phyloP scores from a whole-genome alignment of 2,888 invertebrate species.

The Cryptophagus acutangulus region DNA sequence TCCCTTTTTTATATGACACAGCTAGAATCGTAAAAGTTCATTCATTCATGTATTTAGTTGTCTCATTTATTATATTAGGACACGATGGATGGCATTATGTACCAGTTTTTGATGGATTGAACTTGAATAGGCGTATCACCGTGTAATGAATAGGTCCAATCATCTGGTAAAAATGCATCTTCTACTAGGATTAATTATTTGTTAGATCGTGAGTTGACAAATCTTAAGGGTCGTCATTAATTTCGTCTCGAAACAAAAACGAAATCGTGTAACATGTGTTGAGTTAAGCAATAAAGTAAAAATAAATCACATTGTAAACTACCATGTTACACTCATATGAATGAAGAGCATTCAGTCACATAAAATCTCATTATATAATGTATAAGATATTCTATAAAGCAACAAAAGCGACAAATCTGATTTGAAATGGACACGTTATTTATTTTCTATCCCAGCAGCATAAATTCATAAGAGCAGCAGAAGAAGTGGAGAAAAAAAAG shows the following conservation, averaged over 20 bases:
- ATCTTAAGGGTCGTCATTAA: constrained; percentile 26
- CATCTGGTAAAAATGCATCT: constrained; percentile 17
- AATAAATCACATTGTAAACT: constrained; percentile 17
- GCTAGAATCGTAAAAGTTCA: constrained; percentile 18
- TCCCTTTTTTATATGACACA: constrained; percentile 25
- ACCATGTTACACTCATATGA: constrained; percentile 31
- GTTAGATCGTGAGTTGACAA: constrained; percentile 33
- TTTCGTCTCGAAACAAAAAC: constrained; percentile 1
- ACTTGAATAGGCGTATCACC: constrained; percentile 27
- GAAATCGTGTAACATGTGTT: not conserved
- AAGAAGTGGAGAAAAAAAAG: constrained; percentile 26
- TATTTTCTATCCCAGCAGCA: constrained; percentile 24
- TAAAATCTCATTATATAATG: constrained; percentile 29
- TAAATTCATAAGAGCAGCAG: constrained; percentile 22
- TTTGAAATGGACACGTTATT: constrained; percentile 24
- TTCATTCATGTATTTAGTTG: constrained; percentile 13
- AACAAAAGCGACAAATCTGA: constrained; percentile 26
- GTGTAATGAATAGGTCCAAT: constrained; percentile 31
- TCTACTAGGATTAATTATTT: constrained; percentile 24
- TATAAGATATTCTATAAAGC: no score
- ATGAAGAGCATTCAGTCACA: constrained; percentile 19
- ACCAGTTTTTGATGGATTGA: constrained; percentile 27
- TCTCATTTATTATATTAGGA: constrained; percentile 16
- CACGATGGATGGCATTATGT: constrained; percentile 10
- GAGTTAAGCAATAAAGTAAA: not conserved